Base-by-base conservation (phyloP, 2,113 vertebrate species). In the Heterotilapia buettikoferi region DNA sequence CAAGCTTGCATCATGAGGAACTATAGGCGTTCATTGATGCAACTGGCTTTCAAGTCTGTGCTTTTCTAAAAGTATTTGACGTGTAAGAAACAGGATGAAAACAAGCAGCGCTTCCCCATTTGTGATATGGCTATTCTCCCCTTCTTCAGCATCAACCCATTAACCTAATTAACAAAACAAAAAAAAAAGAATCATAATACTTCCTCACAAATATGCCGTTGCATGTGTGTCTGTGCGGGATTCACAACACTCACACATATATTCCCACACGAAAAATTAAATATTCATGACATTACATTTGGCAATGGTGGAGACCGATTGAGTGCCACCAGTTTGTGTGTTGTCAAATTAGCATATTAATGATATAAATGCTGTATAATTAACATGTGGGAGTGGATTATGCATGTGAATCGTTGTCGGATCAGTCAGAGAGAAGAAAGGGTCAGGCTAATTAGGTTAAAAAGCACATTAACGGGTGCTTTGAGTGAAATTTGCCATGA, bases 331-430 rank as follows among this genome's bases (percentile, higher is more conserved):
- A 80, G 88, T 95, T 90, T 90, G 86, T 10, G 50, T 68, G 80
- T 57, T 76, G 73, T 63, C 56, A 59, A 84, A 96, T 96, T 96
- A 94, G 73, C 95, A 96, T 96, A 95, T 96, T 96, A 96, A 96
- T 95, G 88, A 90, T 66, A 87, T 95, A 93, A 94, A 89, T 88
- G 82, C 92, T 91, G 94, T 93, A 94, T 96, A 96, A 96, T 97
- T 94, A 95, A 94, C 92, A 92, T 33, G 90, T 89, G 80, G 90
- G 94, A 92, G 93, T 84, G 87, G 93, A 93, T 95, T 89, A 90
- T 89, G 78, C 85, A n/a, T 66, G 61, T 85, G 92, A 90, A 87
- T 94, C 87, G 61, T 84, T 95, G 93, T 95, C 81, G 33, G 90
- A 93, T 94, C 92, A 90, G 82, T 94, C 76, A 26, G 43, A 52